Evolutionary conservation across 35 echinoderm and acorn worm genomes (phyloP).

Genomic region (Stichopus chloronotus): DNA sequence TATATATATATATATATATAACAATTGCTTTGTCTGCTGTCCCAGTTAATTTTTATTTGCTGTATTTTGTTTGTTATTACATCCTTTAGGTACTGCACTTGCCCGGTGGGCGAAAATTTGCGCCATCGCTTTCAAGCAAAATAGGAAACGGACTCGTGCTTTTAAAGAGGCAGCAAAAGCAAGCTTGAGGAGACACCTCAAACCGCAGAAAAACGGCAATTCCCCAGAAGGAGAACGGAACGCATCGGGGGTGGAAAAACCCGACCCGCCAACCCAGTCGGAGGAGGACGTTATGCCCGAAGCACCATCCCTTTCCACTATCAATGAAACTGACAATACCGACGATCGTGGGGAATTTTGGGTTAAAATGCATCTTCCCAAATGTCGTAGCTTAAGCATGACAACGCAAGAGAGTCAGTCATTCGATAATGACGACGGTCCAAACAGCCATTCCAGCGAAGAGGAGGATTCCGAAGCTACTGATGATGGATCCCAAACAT

Average conservation of each 20-base stretch:
- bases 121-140: conserved; percentile 59
- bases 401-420: conserved; percentile 41
- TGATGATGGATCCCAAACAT: not conserved
- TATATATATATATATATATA: too few relatives aligned
- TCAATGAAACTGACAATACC: conserved; percentile 16
- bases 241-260: not conserved
- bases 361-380: conserved; percentile 53
- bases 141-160: conserved; percentile 15
- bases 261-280: not conserved
- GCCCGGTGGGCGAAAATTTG: conserved; percentile 64
- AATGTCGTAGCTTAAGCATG: conserved; percentile 38
- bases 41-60: not conserved
- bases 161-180: conserved; percentile 61
- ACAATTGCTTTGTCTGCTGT: too few relatives aligned
- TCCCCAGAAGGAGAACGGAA: not conserved
- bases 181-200: conserved; percentile 54
- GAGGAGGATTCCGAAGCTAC: not conserved
- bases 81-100: conserved; percentile 41
- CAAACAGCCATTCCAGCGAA: conserved; percentile 24
- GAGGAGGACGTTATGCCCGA: not conserved
- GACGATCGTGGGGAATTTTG: conserved; percentile 34
- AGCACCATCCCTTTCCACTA: conserved; percentile 2
- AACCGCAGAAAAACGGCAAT: conserved; percentile 22
- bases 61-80: not conserved
- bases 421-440: conserved; percentile 40